Evolutionary conservation across 2,888 invertebrate genomes (phyloP).

Genomic region (Buathra laborator): DNA sequence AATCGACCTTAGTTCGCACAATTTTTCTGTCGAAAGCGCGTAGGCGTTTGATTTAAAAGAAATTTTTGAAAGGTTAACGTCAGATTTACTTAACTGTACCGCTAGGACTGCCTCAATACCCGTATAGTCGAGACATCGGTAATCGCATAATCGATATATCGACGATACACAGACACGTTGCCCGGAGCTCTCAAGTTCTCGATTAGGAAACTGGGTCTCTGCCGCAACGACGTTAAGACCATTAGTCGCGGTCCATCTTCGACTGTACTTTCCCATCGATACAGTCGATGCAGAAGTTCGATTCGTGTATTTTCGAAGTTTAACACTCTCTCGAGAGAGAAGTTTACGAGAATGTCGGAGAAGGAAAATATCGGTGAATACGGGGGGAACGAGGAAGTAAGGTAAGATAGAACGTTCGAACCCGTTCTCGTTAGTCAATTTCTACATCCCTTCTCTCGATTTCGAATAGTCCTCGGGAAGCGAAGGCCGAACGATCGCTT

Average conservation of each 20-base stretch:
- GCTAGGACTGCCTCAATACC: not conserved
- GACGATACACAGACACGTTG: constrained; percentile 13
- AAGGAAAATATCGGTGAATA: constrained; percentile 57
- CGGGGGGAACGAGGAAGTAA: constrained; percentile 14
- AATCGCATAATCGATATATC: constrained; percentile 30
- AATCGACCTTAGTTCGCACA: too few relatives aligned
- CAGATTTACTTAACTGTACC: too few relatives aligned
- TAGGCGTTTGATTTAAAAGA: too few relatives aligned
- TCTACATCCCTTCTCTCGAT: constrained; percentile 38
- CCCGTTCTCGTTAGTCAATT: constrained; percentile 16
- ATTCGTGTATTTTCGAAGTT: constrained; percentile 56
- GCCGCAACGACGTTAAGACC: not conserved
- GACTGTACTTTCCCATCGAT: not conserved
- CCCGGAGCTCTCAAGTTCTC: not conserved
- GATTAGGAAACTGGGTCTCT: constrained; percentile 31
- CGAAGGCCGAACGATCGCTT: constrained; percentile 46
- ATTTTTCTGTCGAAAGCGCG: too few relatives aligned
- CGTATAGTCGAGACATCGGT: constrained; percentile 1
- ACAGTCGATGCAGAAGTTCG: constrained; percentile 31
- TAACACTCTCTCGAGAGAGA: constrained; percentile 34
- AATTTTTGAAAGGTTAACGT: too few relatives aligned
- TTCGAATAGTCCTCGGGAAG: constrained; percentile 54
- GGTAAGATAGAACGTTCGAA: not conserved
- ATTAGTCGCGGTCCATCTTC: not conserved
- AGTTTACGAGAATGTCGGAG: constrained; percentile 48